Conservation (phyloP, 2,888 invertebrate genomes). For the Philereme vetulata region DNA sequence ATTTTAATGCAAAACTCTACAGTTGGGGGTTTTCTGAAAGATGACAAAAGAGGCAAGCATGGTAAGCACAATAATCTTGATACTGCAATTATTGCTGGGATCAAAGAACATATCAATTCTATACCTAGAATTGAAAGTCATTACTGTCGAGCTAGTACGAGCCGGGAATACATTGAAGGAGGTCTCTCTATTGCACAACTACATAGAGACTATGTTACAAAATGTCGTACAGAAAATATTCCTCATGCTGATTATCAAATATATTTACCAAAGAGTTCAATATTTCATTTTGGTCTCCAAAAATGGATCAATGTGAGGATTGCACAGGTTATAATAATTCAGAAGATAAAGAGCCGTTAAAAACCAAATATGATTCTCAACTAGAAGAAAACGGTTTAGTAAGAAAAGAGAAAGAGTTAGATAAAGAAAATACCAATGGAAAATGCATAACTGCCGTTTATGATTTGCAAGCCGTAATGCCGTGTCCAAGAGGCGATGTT, state of each 20-base stretch:
- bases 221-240: too few species aligned
- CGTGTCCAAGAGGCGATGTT: too few species aligned
- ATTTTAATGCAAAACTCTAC: slow-evolving; percentile 3
- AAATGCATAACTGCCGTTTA: too few species aligned
- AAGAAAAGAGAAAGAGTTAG: too few species aligned
- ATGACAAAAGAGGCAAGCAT: slow-evolving; percentile 5
- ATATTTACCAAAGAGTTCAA: slow-evolving; percentile 1
- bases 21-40: slow-evolving; percentile 1
- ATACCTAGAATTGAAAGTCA: too few species aligned
- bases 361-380: slow-evolving; percentile 19
- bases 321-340: slow-evolving; percentile 21
- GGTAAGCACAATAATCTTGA: slow-evolving; percentile 1
- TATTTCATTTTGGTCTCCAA: slow-evolving; percentile 27
- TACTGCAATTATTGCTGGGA: neutral
- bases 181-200: too few species aligned
- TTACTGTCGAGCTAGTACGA: too few species aligned
- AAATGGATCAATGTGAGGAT: slow-evolving; percentile 33
- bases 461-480: too few species aligned
- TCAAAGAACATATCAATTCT: neutral
- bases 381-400: slow-evolving; percentile 17
- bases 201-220: too few species aligned
- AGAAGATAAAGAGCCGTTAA: slow-evolving; percentile 17
- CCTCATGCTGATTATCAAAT: neutral
- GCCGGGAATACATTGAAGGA: too few species aligned
- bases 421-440: too few species aligned